Evolutionary conservation across 37 sponge, comb jelly and placozoan species (phyloP), one percentile per base, ranked within the genome.

Genomic region (Lycopodina hypogea): DNA sequence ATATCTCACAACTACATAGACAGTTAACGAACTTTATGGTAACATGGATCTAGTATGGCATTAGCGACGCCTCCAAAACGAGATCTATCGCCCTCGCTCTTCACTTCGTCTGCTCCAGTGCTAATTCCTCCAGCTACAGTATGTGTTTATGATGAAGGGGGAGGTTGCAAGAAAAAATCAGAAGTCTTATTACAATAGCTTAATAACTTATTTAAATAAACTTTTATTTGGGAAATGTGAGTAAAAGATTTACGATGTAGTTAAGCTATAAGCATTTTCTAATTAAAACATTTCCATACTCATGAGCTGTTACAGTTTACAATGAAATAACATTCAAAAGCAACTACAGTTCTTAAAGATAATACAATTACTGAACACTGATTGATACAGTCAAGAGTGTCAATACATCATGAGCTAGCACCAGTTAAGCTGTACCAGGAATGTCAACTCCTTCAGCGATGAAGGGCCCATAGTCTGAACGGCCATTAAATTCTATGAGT

Each of bases 401-500:
- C n/a, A n/a, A n/a, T n/a, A n/a, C n/a, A n/a, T n/a, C n/a, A n/a
- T n/a, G n/a, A n/a, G 28, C 30, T 23, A 15, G 28, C 9, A 18
- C 28, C 38, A 36, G 69, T 15, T 35, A 69, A 17, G 14, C 69
- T 12, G 22, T 64, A 91, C 93, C 93, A 78, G 93, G 93, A 39
- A 92, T 92, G 37, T 76, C 62, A 0, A 78, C 61, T 23, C 65
- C 85, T 24, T 62, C 52, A 35, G 42, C 90, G 59, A 93, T 89
- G 77, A 93, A 93, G 0, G 90, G 90, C 26, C 90, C 90, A 78
- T 93, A 93, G 60, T 93, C 94, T 26, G 94, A 93, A 22, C 94
- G 78, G 37, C 94, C 94, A 71, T 76, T 81, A 69, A 93, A 93
- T 56, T 68, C 75, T 22, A 30, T 41, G 1, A 90, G 45, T 21